These are phyloP conservation scores for Hydraecia micacea DNA, from an alignment of 2,888 invertebrate genomes.

Conservation along the genomic window DNA sequence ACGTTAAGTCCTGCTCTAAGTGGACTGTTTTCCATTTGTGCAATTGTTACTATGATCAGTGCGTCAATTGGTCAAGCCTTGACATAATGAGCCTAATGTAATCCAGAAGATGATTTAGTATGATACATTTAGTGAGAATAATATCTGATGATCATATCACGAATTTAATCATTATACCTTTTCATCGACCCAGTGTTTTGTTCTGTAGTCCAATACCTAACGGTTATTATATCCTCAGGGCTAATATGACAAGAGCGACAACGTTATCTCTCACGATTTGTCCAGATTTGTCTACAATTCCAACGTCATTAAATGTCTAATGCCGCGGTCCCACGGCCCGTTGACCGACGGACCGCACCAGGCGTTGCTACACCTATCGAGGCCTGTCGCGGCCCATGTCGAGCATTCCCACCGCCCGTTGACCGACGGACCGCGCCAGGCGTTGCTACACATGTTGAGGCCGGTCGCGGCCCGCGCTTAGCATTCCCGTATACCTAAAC, in stretches of 20 bases:
- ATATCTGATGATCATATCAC: background rate
- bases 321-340: too few species aligned
- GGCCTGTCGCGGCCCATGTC: too few species aligned
- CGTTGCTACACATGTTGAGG: too few species aligned
- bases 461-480: too few species aligned
- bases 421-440: too few species aligned
- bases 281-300: background rate
- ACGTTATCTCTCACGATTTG: too few species aligned
- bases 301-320: too few species aligned
- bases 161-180: background rate
- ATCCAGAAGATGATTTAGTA: conserved; percentile 6
- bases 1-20: background rate
- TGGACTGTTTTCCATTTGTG: conserved; percentile 24
- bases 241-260: background rate
- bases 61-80: conserved; percentile 44
- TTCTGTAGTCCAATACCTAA: background rate
- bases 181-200: background rate
- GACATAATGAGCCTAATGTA: conserved; percentile 13
- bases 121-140: background rate
- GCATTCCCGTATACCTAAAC: too few species aligned
- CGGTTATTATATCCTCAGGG: background rate
- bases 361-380: too few species aligned
- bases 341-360: too few species aligned
- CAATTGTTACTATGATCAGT: conserved; percentile 20
- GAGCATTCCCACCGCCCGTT: too few species aligned